These are phyloP conservation scores for Clitarchus hookeri DNA, from an alignment of 2,888 invertebrate species.

Conservation along the genomic window DNA sequence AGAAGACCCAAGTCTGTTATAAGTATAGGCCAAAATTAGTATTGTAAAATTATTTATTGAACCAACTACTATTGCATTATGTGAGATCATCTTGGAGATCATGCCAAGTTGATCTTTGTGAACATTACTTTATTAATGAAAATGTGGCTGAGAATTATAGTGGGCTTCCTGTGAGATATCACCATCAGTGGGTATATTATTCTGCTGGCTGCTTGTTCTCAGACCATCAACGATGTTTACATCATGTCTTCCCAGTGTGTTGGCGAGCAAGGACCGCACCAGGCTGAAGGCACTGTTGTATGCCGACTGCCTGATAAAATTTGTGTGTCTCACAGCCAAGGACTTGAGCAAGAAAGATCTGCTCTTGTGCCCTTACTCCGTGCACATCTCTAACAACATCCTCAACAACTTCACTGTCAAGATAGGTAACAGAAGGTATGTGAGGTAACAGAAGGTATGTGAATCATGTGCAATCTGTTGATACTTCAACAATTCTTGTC, in stretches of 20 bases:
- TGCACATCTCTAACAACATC: conserved; percentile 3
- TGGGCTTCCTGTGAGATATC: too few species aligned
- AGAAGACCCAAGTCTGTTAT: too few species aligned
- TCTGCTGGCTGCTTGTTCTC: background rate
- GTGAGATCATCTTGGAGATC: too few species aligned
- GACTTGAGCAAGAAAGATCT: background rate
- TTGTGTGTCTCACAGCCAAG: background rate
- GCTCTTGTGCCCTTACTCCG: background rate
- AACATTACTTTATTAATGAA: too few species aligned
- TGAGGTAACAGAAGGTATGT: background rate
- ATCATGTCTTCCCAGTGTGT: background rate
- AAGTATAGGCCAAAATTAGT: too few species aligned
- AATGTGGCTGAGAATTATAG: too few species aligned
- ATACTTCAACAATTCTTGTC: too few species aligned
- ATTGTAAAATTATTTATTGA: too few species aligned
- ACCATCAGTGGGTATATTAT: too few species aligned
- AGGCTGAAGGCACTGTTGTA: conserved; percentile 4
- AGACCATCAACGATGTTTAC: background rate
- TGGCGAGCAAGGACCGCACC: background rate
- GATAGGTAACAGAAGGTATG: background rate
- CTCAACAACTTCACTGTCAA: background rate
- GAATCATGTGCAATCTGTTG: too few species aligned
- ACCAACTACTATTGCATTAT: too few species aligned
- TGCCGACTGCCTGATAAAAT: conserved; percentile 3
- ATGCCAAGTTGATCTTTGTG: too few species aligned